These are phyloP conservation scores for Paramisgurnus dabryanus DNA, from an alignment of 2,113 vertebrate genomes.

Conservation along the genomic window DNA sequence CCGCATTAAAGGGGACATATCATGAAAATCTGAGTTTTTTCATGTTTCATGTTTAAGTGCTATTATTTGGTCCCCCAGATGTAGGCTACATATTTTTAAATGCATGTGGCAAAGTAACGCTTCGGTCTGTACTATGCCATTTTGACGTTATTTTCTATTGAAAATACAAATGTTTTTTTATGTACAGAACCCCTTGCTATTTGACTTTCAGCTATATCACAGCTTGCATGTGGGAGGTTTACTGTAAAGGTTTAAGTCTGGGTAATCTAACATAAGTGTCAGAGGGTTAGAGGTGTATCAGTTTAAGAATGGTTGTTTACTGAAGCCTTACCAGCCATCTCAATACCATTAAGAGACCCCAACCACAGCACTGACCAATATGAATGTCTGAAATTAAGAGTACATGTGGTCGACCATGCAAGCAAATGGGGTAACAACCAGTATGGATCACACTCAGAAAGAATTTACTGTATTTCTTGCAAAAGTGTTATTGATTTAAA, in stretches of 20 bases:
- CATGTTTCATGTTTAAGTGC: no score
- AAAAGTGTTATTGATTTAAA: background rate
- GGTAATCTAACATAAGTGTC: slow-evolving; percentile 5
- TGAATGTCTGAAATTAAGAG: slow-evolving; percentile 16
- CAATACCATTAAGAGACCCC: slow-evolving; percentile 15
- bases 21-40: no score
- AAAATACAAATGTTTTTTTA: no score
- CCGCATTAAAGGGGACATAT: no score
- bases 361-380: background rate
- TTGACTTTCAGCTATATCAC: background rate
- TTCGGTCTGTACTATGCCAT: no score
- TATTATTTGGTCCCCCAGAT: no score
- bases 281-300: background rate
- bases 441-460: background rate
- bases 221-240: background rate
- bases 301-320: slow-evolving; percentile 14
- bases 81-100: no score
- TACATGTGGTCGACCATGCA: slow-evolving; percentile 21
- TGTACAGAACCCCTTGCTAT: background rate
- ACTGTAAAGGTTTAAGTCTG: slow-evolving; percentile 24
- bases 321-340: slow-evolving; percentile 11
- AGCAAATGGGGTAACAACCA: background rate
- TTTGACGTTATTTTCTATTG: no score
- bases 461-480: background rate
- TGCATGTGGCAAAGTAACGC: no score